Evolutionary conservation across 2,888 invertebrate genomes (phyloP), one percentile per base, ranked within the genome.

Genomic region (Drosophila pegasa): DNA sequence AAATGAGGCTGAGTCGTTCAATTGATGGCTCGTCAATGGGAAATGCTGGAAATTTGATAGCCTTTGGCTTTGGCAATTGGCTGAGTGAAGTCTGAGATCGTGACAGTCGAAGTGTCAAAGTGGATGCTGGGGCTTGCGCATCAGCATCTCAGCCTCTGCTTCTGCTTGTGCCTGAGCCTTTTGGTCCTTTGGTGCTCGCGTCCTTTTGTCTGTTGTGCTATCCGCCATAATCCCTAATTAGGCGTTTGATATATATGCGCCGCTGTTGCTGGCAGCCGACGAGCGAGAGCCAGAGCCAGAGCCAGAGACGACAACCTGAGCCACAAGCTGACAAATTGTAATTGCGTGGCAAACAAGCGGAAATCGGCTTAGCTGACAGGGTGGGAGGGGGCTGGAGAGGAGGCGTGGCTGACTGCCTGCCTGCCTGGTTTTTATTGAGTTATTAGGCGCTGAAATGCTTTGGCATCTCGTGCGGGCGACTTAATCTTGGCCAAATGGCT

Each of bases 281-380:
- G 56, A 37, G 45, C 35, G 43, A 29, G 31, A 33, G 41, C n/a
- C n/a, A n/a, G n/a, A n/a, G n/a, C n/a, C n/a, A n/a, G 54, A 41
- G 50, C 40, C 54, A 33, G 41, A 43, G 51, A 50, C 20, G 57
- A 58, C 63, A 72, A 66, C 54, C 83, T 86, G 73, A 81, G 80
- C 80, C 72, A 35, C 63, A 37, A 61, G 74, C 77, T 88, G 85
- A 86, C 85, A 86, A 86, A 86, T 86, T 84, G 85, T 86, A 88
- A 86, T 89, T 88, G 85, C 70, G 88, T 79, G 82, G 79, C 80
- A 87, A 88, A 86, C 85, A 87, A 81, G 81, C 85, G 81, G 70
- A 87, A 86, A 87, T 87, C 88, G 88, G 85, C 87, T 89, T 86
- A 87, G 72, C 71, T 63, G 54, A 29, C 52, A 18, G 14, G 27